Conservation (phyloP, 2,797 vertebrate species). For the Okamejei kenojei region DNA sequence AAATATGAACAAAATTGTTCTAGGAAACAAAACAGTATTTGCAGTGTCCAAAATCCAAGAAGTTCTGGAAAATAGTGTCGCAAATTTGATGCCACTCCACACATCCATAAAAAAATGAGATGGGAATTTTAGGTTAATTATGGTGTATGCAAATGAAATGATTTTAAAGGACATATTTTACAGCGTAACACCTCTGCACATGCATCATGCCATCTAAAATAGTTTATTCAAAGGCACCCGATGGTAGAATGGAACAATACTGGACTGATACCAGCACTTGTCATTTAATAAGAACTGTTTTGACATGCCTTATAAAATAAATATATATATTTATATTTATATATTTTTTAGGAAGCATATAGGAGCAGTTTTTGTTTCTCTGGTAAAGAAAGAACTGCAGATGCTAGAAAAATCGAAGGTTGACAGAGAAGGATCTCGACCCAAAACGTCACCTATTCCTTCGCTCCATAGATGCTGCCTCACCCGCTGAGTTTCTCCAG, state of each 20-base stretch:
- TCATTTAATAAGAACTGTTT: background rate
- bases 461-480: too few species aligned
- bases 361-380: background rate
- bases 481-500: too few species aligned
- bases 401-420: too few species aligned
- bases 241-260: background rate
- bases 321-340: background rate
- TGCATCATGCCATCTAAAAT: background rate
- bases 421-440: too few species aligned
- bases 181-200: background rate
- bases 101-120: background rate
- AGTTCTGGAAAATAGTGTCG: background rate
- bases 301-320: background rate
- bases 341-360: background rate
- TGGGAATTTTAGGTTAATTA: background rate
- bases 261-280: background rate
- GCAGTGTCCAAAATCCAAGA: background rate
- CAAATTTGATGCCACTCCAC: background rate
- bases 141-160: background rate
- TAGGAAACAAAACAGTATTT: background rate
- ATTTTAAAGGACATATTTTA: background rate
- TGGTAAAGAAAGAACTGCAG: background rate
- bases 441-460: too few species aligned
- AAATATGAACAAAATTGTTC: background rate
- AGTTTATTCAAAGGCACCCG: background rate